phyloP scores from a whole-genome alignment of 2,113 vertebrate species.

The Cyprinus carpio region DNA sequence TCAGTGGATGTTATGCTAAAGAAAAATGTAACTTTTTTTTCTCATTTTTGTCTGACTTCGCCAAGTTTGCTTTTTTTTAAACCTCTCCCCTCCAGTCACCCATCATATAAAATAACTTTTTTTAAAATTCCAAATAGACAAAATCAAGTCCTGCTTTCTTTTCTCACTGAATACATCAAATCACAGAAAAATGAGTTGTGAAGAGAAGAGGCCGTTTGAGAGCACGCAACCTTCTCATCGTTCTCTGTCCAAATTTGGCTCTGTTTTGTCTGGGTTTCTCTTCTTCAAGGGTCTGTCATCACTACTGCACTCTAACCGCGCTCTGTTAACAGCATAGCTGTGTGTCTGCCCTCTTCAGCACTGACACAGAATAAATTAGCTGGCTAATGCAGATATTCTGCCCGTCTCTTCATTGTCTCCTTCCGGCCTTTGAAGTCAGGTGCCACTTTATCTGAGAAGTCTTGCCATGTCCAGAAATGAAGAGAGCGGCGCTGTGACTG shows the following conservation, averaged over 20 bases:
- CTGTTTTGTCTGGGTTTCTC: conserved; percentile 20
- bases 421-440: conserved; percentile 61
- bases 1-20: too few relatives aligned
- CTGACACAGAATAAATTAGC: conserved; percentile 43
- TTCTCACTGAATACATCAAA: background rate
- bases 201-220: background rate
- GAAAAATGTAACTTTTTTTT: too few relatives aligned
- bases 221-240: background rate
- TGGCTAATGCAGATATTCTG: background rate
- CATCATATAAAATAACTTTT: background rate
- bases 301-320: conserved; percentile 19
- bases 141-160: background rate
- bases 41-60: too few relatives aligned
- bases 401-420: conserved; percentile 34
- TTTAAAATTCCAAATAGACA: background rate
- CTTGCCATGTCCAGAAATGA: conserved; percentile 49
- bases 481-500: conserved; percentile 16
- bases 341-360: conserved; percentile 31
- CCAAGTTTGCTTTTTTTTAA: background rate
- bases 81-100: background rate
- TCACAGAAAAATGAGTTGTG: background rate
- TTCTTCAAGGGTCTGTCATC: conserved; percentile 35
- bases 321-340: conserved; percentile 22
- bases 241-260: conserved; percentile 24
- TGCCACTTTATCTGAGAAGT: conserved; percentile 64